Percentiles rank a stretch among this genome's conserved stretches.
These are phyloP conservation scores for Rostratula benghalensis DNA, from an alignment of 2,113 vertebrate species.

Conservation along the genomic window DNA sequence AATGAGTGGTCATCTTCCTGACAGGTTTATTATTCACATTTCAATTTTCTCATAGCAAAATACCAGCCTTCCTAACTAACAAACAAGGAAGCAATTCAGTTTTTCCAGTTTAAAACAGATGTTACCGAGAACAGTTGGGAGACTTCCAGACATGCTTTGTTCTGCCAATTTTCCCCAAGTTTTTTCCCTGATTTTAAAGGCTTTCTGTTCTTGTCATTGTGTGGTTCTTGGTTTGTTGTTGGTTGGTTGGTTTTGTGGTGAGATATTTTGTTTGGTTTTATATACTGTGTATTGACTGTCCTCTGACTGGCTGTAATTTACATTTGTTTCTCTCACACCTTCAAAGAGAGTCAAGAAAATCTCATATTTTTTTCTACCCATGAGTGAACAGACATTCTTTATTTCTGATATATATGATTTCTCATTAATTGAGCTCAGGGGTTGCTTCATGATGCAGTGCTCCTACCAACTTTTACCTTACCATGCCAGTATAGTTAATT, in stretches of 20 bases:
- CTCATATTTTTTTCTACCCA: not conserved
- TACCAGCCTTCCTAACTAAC: conserved; percentile 13
- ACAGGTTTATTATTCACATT: conserved; percentile 4
- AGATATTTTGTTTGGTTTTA: not conserved
- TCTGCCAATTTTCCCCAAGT: not conserved
- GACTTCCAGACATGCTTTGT: not conserved
- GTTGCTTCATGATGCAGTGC: not conserved
- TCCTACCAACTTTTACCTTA: not conserved
- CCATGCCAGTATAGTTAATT: not conserved
- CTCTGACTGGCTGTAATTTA: not conserved
- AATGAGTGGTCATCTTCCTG: not conserved
- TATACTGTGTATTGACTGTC: not conserved
- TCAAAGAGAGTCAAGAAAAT: not conserved
- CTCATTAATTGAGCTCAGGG: not conserved
- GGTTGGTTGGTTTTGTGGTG: not conserved
- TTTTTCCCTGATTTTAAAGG: not conserved
- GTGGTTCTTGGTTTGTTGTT: not conserved
- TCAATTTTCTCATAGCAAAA: not conserved
- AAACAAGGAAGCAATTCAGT: not conserved
- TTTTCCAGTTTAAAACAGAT: not conserved
- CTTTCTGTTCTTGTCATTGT: not conserved
- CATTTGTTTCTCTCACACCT: not conserved
- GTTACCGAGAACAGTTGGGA: not conserved
- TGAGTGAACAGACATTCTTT: not conserved
- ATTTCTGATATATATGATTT: not conserved